phyloP scores from a whole-genome alignment of 1,140 invertebrate genomes.

The Drosophila yakuba region DNA sequence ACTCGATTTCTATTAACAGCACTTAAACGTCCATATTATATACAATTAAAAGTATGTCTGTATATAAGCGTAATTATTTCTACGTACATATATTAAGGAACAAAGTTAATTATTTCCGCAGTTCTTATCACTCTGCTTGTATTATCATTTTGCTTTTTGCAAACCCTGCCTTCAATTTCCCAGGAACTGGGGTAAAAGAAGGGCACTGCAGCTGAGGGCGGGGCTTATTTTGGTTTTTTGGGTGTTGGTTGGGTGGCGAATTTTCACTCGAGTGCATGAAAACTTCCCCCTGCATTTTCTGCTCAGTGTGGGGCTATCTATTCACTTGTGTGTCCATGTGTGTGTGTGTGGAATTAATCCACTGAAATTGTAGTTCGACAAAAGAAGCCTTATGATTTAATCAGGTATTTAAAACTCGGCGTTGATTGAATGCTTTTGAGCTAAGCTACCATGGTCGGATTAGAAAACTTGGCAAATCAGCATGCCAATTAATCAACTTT shows the following conservation, averaged over 20 bases:
- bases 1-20: slow-evolving; percentile 42
- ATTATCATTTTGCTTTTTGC: slow-evolving; percentile 9
- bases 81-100: not conserved
- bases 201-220: slow-evolving; percentile 15
- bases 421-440: slow-evolving; percentile 21
- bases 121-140: not conserved
- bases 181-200: slow-evolving; percentile 1
- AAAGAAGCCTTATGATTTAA: slow-evolving; percentile 26
- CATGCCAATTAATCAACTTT: no score
- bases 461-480: not conserved
- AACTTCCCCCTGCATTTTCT: slow-evolving; percentile 1
- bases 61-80: not conserved
- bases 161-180: slow-evolving; percentile 11
- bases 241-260: slow-evolving; percentile 2
- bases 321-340: not conserved
- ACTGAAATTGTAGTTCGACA: slow-evolving; percentile 9
- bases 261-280: not conserved
- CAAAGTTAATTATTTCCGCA: slow-evolving; percentile 1
- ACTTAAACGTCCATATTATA: slow-evolving; percentile 13
- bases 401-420: slow-evolving; percentile 4
- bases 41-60: not conserved
- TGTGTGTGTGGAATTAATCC: slow-evolving; percentile 8
- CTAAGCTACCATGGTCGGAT: slow-evolving; percentile 2
- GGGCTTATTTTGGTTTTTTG: slow-evolving; percentile 11
- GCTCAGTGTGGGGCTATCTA: slow-evolving; percentile 14